Evolutionary conservation across 2,888 invertebrate genomes (phyloP).

Genomic region (Chorisops tibialis): DNA sequence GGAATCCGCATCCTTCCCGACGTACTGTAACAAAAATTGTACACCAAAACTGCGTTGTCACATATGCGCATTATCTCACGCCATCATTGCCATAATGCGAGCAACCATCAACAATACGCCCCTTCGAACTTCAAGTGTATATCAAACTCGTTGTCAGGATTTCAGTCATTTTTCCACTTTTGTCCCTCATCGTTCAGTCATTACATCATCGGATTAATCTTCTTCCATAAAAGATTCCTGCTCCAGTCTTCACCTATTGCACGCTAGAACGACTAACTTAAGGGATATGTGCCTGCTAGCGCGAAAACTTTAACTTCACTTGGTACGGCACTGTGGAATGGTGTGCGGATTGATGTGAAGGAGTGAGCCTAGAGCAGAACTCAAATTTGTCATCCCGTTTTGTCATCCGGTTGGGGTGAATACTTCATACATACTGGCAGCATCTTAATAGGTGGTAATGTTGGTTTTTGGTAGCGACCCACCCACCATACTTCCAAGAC

Average conservation of each 20-base stretch:
- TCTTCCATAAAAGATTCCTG: slow-evolving; percentile 14
- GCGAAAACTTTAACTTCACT: not conserved
- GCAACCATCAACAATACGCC: not conserved
- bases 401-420: not conserved
- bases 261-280: slow-evolving; percentile 1
- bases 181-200: slow-evolving; percentile 27
- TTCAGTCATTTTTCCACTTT: slow-evolving; percentile 11
- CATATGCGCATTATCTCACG: slow-evolving; percentile 36
- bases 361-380: not conserved
- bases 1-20: not conserved
- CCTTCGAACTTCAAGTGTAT: not conserved
- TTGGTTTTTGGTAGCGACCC: not conserved
- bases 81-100: slow-evolving; percentile 28
- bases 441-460: slow-evolving; percentile 8
- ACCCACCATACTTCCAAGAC: not conserved
- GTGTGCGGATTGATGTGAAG: not conserved
- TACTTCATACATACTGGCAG: not conserved
- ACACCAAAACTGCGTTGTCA: slow-evolving; percentile 4
- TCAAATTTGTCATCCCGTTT: not conserved
- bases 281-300: slow-evolving; percentile 14
- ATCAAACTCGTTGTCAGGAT: not conserved
- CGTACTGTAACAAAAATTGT: not conserved
- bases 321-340: not conserved
- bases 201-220: slow-evolving; percentile 34
- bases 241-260: not conserved